phyloP scores from a whole-genome alignment of 2,888 invertebrate species.

The Drosophila tanythrix region DNA sequence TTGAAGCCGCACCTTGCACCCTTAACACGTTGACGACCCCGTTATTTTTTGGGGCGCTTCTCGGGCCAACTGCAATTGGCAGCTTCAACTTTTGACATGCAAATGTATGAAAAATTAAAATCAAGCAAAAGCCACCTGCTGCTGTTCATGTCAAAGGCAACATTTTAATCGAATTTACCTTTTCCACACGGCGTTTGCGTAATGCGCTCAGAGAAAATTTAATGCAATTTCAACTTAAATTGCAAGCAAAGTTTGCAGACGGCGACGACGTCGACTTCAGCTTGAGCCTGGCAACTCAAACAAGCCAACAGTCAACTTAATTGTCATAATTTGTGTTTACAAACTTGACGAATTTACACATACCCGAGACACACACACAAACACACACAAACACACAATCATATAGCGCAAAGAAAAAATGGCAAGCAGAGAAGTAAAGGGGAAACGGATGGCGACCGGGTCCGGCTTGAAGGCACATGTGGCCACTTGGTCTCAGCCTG shows the following conservation, averaged over 20 bases:
- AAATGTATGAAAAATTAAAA: conserved; percentile 56
- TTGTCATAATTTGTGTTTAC: conserved; percentile 80
- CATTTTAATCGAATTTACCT: conserved; percentile 70
- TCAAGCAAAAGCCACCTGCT: conserved; percentile 29
- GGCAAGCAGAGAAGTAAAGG: background rate
- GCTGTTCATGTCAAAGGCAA: conserved; percentile 46
- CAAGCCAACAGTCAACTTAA: conserved; percentile 75
- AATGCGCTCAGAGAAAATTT: conserved; percentile 49
- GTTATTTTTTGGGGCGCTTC: conserved; percentile 8
- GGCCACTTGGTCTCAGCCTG: conserved; percentile 48
- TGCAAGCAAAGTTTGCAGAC: conserved; percentile 63
- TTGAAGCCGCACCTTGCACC: conserved; percentile 66
- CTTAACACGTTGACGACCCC: conserved; percentile 52
- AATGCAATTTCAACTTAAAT: conserved; percentile 72
- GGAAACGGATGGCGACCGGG: conserved; percentile 9
- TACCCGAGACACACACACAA: conserved; percentile 13
- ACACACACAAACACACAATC: background rate
- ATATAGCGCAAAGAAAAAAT: conserved; percentile 5
- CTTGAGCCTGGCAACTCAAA: conserved; percentile 52
- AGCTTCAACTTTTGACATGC: conserved; percentile 66
- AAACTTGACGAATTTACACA: conserved; percentile 78
- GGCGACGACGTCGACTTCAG: conserved; percentile 3
- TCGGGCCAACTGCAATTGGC: conserved; percentile 65
- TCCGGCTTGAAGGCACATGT: conserved; percentile 52
- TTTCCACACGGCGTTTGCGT: conserved; percentile 44